Conservation (phyloP, 2,888 invertebrate species). For the Bhutanitis thaidina region DNA sequence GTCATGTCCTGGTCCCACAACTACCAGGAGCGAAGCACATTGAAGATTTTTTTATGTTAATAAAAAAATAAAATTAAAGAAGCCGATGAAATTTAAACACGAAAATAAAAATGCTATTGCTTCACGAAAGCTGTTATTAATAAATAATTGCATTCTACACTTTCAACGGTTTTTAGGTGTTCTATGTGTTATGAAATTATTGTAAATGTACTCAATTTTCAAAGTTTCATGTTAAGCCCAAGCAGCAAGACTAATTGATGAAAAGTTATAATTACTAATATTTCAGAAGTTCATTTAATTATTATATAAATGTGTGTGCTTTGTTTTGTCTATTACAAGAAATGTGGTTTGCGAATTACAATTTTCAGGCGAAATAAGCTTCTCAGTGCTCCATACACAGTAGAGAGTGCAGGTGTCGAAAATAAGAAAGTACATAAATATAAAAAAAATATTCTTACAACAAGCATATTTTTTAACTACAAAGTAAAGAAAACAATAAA, state of each 20-base stretch:
- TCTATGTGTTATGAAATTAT: too few species aligned
- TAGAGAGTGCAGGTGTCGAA: constrained; percentile 31
- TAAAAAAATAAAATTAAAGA: constrained; percentile 14
- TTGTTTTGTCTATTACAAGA: too few species aligned
- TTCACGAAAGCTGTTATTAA: too few species aligned
- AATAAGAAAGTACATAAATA: constrained; percentile 28
- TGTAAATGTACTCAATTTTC: too few species aligned
- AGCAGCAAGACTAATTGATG: too few species aligned
- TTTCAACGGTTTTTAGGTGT: too few species aligned
- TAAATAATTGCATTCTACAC: too few species aligned
- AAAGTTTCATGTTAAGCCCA: too few species aligned
- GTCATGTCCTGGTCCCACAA: constrained; percentile 94
- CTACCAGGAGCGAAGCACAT: constrained; percentile 71
- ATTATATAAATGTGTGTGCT: too few species aligned
- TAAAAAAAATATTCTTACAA: neutral
- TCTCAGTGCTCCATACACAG: constrained; percentile 43
- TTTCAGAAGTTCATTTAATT: too few species aligned
- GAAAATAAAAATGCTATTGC: too few species aligned
- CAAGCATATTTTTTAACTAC: constrained; percentile 4
- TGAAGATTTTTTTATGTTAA: constrained; percentile 40
- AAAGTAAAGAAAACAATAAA: neutral
- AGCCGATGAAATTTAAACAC: constrained; percentile 1
- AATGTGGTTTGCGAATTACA: constrained; percentile 34
- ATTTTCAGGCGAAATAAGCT: constrained; percentile 32
- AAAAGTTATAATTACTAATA: too few species aligned